phyloP scores from a whole-genome alignment of 2,888 invertebrate species.

The Asteroscopus sphinx region DNA sequence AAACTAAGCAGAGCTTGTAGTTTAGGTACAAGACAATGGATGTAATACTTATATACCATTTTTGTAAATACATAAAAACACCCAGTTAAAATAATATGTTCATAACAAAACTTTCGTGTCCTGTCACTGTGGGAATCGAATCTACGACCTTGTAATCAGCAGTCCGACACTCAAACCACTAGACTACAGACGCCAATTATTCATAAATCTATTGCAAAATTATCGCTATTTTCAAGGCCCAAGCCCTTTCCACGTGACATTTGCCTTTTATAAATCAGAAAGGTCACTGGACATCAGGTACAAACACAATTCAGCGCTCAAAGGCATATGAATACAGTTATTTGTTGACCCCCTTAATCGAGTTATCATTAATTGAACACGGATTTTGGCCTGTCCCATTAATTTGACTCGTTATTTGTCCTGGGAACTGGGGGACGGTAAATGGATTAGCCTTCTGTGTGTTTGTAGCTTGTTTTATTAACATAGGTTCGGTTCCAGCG shows the following conservation, averaged over 20 bases:
- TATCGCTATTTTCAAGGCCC: constrained; percentile 13
- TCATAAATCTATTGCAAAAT: too few relatives aligned
- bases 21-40: too few relatives aligned
- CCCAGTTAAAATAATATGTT: too few relatives aligned
- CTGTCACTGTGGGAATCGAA: too few relatives aligned
- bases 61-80: too few relatives aligned
- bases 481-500: neutral
- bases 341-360: constrained; percentile 30
- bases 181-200: too few relatives aligned
- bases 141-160: too few relatives aligned
- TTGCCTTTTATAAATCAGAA: constrained; percentile 19
- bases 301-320: constrained; percentile 20
- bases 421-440: neutral
- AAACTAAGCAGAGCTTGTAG: too few relatives aligned
- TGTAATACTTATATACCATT: too few relatives aligned
- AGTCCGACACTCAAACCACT: too few relatives aligned
- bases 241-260: constrained; percentile 19
- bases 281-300: constrained; percentile 30
- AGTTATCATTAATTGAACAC: constrained; percentile 25
- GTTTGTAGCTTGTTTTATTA: too few relatives aligned
- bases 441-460: constrained; percentile 3
- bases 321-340: constrained; percentile 23
- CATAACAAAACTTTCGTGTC: too few relatives aligned
- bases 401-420: constrained; percentile 21
- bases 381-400: neutral